Base-by-base conservation (phyloP, 2,888 invertebrate species). In the Ophion ventricosus region DNA sequence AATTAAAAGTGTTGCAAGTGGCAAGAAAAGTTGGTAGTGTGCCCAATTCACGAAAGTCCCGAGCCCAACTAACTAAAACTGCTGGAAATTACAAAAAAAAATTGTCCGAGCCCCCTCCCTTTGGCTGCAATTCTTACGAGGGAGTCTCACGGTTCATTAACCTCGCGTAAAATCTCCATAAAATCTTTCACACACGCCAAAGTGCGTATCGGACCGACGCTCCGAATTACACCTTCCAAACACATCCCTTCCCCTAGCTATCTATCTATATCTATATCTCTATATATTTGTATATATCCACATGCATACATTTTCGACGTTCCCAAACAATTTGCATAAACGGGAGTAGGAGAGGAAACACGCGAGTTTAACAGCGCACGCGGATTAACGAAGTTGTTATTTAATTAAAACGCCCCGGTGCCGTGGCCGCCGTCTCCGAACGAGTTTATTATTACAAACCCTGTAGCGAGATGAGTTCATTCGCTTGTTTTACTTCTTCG, bases 351-450 rank as follows among this genome's bases (percentile, higher is more conserved):
- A n/a, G 72, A n/a, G 72, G 79, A 84, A 84, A 79, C 82, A 84
- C 66, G 61, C 79, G 75, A 84, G 63, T 84, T 59, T 76, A 69
- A 66, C 75, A 54, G 54, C 29, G 66, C 70, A 66, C 78, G 75
- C 70, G 75, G 29, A 66, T 69, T 79, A 78, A 84, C 81, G 66
- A 84, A 82, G 78, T 75, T 79, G 82, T 84, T 82, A 84, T 84
- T 84, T 79, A 79, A 84, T 84, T 84, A 84, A 82, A 82, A 76
- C 84, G 75, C 49, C 49, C 49, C 49, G 49, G 11, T 17, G 49
- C 17, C 17, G 49, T 11, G 49, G 17, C 49, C 2, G 49, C 49
- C 49, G 11, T 82, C 70, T 57, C 74, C 40, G 82, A 79, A 76
- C 82, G 84, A 78, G 81, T 79, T 82, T 78, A 57, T 64, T 26